Percentiles rank a stretch among this genome's conserved stretches.
Evolutionary conservation across 1,140 invertebrate genomes (phyloP).

Genomic region (Scaptomyza graminum): DNA sequence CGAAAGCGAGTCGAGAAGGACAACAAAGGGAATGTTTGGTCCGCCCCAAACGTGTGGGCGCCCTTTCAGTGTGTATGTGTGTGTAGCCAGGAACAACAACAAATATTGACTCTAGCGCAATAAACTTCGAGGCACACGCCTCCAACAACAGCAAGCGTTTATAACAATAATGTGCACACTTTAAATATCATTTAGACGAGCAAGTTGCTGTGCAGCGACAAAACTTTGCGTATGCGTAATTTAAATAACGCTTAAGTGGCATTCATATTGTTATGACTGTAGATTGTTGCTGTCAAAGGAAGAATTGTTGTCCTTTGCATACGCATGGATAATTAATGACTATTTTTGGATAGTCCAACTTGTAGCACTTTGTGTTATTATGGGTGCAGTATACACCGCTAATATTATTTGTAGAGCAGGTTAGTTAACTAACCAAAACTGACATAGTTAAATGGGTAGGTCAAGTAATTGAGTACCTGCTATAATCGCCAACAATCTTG

Average conservation of each 20-base stretch:
- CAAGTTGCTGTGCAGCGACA: constrained; percentile 18
- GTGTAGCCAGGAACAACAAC: constrained; percentile 51
- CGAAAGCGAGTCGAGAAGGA: constrained; percentile 19
- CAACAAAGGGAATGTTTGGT: constrained; percentile 53
- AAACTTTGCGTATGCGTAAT: constrained; percentile 61
- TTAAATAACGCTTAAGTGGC: constrained; percentile 64
- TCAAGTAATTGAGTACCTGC: background rate
- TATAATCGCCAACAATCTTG: background rate
- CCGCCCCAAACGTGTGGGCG: background rate
- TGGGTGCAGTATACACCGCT: constrained; percentile 18
- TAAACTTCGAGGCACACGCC: constrained; percentile 48
- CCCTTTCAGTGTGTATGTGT: background rate
- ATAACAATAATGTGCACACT: constrained; percentile 48
- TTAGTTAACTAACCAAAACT: constrained; percentile 10
- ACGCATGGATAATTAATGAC: constrained; percentile 60
- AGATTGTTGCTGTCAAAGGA: background rate
- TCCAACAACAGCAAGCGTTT: constrained; percentile 18
- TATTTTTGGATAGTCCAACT: constrained; percentile 16
- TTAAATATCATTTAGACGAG: constrained; percentile 71
- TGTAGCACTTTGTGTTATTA: constrained; percentile 45
- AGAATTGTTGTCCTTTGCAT: constrained; percentile 27
- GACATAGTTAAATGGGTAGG: background rate
- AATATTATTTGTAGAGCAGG: constrained; percentile 26
- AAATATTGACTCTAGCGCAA: constrained; percentile 78
- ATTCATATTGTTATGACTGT: constrained; percentile 27